Evolutionary conservation across 2,888 invertebrate species (phyloP), one percentile per base, ranked within the genome.

Genomic region (Pseudococcus viburni): DNA sequence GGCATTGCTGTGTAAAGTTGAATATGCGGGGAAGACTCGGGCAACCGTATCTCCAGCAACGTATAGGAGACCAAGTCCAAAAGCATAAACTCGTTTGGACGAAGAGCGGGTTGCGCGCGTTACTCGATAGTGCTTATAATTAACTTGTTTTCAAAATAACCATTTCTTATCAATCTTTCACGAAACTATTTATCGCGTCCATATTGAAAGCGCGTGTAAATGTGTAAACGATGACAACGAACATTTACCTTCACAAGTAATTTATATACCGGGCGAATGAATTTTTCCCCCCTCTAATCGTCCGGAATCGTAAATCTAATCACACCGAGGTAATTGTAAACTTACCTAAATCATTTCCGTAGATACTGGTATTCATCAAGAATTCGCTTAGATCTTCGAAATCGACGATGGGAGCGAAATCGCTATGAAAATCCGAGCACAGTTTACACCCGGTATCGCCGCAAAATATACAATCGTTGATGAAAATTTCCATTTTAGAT

Each of bases 61-160:
- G 8, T 59, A n/a, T n/a, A 19, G 19, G 59, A n/a, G 59, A 19
- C 11, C 55, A 55, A 33, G 26, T 33, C 26, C 59, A 59, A 19
- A 19, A 59, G 1, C 46, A 46, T 46, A 11, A 59, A 59, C 59
- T 59, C 11, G 59, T 59, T 19, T 59, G 8, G 59, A 59, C 19
- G n/a, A 59, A 8, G 59, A 5, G 59, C 59, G 59, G 7, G 59
- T n/a, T n/a, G 5, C 5, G 59, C 11, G 19, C 9, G 19, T 59
- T 59, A 19, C 59, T 59, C 59, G 59, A 59, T 59, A 59, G 1
- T 19, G 59, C 7, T 59, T 59, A 59, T 59, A 59, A 59, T 59
- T 59, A 59, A 19, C 59, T 59, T 59, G 59, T 59, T 59, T 59
- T 59, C 59, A 59, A 59, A 59, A 59, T 59, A 59, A 59, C 59